Base-by-base conservation (phyloP, 2,888 invertebrate genomes). In the Sinhomidia bicolor region DNA sequence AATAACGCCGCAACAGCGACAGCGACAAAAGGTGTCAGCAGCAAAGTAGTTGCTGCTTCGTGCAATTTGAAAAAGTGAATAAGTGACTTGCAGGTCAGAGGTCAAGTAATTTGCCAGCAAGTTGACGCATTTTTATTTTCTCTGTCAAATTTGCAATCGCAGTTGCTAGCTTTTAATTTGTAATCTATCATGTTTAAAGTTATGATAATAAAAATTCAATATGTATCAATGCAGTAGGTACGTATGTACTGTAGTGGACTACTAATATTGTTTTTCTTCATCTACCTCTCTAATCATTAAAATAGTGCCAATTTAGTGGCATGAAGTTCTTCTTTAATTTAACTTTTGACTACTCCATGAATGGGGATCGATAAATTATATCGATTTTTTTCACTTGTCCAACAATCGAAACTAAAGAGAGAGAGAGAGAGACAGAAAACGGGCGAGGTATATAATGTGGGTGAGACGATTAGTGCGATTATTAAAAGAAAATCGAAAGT, bases 401-500 rank as follows among this genome's bases (percentile, higher is more conserved):
- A 10, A 60, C 51, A 3, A 36, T 7, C 36, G 36, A 36, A 3
- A 5, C 36, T 7, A n/a, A n/a, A n/a, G n/a, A n/a, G n/a, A n/a
- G n/a, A n/a, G 47, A 14, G 2, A 17, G 17, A 36, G 32, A 54
- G 51, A 14, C 14, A 54, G 17, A 36, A 44, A 23, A 71, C 71
- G 71, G 71, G 71, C 23, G 71, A 14, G 23, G 71, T 41, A 68
- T 36, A 12, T 44, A 41, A 14, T 12, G n/a, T 6, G 29, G 44
- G 44, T 44, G 44, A 71, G 23, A 68, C 41, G 36, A 68, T 68
- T 68, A 68, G 36, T 20, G 26, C 17, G 68, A 44, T 44, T 71
- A 23, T 23, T 44, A 23, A 71, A 71, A 23, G 71, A 71, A 71
- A 71, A 71, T 71, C 23, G 71, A 71, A 71, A 71, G 71, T 71